Conservation (phyloP, 2,797 vertebrate genomes). For the Notamacropus eugenii region DNA sequence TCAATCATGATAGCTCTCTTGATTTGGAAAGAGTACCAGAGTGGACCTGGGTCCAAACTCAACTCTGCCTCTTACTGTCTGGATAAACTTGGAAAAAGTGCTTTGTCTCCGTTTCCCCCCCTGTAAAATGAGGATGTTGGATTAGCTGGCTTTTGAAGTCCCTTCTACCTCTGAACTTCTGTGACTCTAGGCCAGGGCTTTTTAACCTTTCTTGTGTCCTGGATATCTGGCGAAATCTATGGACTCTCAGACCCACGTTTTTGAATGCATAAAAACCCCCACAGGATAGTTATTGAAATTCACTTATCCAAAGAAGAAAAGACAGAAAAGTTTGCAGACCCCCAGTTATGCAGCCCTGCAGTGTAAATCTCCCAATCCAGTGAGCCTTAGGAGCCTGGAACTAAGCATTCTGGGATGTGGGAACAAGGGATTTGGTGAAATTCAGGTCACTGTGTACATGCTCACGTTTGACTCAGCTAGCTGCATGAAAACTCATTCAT, state of each 20-base stretch:
- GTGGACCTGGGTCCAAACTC: not conserved
- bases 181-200: not conserved
- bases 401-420: not conserved
- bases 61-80: not conserved
- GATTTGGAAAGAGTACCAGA: not conserved
- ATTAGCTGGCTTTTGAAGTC: not conserved
- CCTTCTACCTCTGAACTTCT: not conserved
- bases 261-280: not conserved
- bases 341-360: not conserved
- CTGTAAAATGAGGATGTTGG: not conserved
- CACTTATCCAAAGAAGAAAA: not conserved
- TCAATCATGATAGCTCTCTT: no score
- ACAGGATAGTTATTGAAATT: not conserved
- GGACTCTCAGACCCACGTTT: not conserved
- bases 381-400: not conserved
- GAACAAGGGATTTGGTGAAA: not conserved
- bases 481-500: conserved; percentile 57
- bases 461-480: not conserved
- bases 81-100: not conserved
- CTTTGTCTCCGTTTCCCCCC: not conserved
- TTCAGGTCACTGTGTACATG: not conserved
- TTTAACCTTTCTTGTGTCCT: not conserved
- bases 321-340: not conserved
- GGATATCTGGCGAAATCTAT: not conserved
- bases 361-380: not conserved